Conservation (phyloP, 1,140 invertebrate species). For the Formica exsecta region DNA sequence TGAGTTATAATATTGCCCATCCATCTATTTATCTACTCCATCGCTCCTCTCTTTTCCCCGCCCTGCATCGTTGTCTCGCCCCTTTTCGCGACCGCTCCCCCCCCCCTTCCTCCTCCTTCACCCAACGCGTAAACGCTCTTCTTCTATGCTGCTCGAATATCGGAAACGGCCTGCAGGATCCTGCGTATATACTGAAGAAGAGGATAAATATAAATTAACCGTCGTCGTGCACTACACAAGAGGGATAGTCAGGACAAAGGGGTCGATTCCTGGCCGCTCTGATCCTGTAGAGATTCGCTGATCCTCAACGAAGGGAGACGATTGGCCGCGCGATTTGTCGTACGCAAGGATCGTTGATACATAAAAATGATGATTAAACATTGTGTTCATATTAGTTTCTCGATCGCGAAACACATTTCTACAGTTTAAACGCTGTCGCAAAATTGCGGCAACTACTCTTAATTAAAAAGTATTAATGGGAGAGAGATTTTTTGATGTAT, state of each 20-base stretch:
- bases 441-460: constrained; percentile 8
- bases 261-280: constrained; percentile 35
- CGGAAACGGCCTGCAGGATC: constrained; percentile 62
- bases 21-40: constrained; percentile 86
- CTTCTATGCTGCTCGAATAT: constrained; percentile 63
- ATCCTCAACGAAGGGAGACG: constrained; percentile 18
- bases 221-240: constrained; percentile 33
- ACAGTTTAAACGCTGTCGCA: no score
- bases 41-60: constrained; percentile 74
- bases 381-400: background rate
- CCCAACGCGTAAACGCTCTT: constrained; percentile 37
- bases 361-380: constrained; percentile 13
- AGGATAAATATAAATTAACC: constrained; percentile 79
- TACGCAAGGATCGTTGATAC: constrained; percentile 22
- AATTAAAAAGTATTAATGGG: background rate
- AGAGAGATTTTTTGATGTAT: no score
- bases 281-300: constrained; percentile 49
- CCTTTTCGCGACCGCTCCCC: constrained; percentile 51
- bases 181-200: constrained; percentile 61
- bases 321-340: constrained; percentile 42
- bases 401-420: background rate
- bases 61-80: constrained; percentile 63
- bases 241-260: constrained; percentile 50
- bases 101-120: background rate
- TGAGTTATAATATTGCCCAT: constrained; percentile 87